phyloP scores from a whole-genome alignment of 2,888 invertebrate genomes.

The Exocentrus adspersus region DNA sequence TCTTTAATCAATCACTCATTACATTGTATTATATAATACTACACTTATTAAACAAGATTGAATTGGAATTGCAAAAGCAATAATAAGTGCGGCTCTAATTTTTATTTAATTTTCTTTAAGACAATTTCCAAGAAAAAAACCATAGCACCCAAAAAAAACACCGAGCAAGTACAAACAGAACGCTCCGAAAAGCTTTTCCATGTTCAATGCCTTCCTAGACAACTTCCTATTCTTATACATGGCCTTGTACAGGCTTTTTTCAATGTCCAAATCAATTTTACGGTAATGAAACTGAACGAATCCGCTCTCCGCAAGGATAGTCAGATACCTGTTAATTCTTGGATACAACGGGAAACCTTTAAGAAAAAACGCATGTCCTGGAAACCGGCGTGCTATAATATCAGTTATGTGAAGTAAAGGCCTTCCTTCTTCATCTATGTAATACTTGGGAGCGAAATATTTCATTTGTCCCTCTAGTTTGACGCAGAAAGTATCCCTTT shows the following conservation, averaged over 20 bases:
- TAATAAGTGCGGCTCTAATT: too few relatives aligned
- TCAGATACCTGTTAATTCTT: slow-evolving; percentile 1
- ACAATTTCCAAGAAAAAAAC: background rate
- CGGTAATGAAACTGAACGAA: background rate
- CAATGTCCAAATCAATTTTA: background rate
- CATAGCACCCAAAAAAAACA: background rate
- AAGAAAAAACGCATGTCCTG: background rate
- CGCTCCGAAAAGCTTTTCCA: background rate
- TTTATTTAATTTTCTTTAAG: too few relatives aligned
- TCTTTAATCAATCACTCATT: too few relatives aligned
- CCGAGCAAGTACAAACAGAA: background rate
- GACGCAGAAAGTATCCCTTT: background rate
- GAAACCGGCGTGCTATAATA: background rate
- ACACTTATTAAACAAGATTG: too few relatives aligned
- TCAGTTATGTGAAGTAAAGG: background rate
- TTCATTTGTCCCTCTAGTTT: background rate
- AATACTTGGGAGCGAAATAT: background rate
- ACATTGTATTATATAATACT: too few relatives aligned
- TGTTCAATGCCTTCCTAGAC: background rate
- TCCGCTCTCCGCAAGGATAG: background rate
- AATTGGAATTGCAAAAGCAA: too few relatives aligned
- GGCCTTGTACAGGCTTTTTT: background rate
- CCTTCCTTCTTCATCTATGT: background rate
- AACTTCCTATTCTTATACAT: background rate
- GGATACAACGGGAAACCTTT: background rate